Base-by-base conservation (phyloP, 2,888 invertebrate genomes). In the Cyclophora albipunctata region DNA sequence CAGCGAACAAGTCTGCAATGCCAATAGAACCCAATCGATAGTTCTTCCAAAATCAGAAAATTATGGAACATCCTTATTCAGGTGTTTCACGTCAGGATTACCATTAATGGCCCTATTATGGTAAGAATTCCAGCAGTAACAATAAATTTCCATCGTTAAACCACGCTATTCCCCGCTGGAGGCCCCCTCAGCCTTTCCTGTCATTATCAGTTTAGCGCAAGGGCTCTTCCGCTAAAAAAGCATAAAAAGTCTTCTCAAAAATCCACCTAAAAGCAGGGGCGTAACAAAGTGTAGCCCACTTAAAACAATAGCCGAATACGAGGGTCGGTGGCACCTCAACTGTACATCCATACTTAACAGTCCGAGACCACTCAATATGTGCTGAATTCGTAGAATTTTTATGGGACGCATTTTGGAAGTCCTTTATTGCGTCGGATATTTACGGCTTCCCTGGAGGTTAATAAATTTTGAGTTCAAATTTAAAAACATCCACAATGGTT, bases 221-320 rank as follows among this genome's bases (percentile, higher is more conserved):
- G 86, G 81, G 80, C 72, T 73, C 76, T 75, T 68, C 59, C 57
- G 55, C 63, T 67, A 74, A 78, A 85, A 81, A 85, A 80, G 77
- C 71, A 73, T 72, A 78, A 81, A 84, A 81, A 81, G 76, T 63
- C 62, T 73, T 76, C 75, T 82, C 80, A 78, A 81, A 61, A 81
- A 81, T 77, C 75, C 74, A 69, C 69, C 69, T 72, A 77, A 87
- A 79, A 69, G 74, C 70, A 64, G 80, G 84, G 84, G 85, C 74
- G 86, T 85, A 85, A 87, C 85, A 81, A 87, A 88, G 85, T 81
- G 83, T 77, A 75, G 73, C 73, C 76, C 81, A 84, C 85, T 87
- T 88, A 85, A 88, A 88, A 88, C 88, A 87, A 88, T 87, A 85
- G 86, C 86, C 72, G 79, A 86, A 85, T 79, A 78, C 78, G 69